These are phyloP conservation scores for Liparis tanakae DNA, from an alignment of 2,797 vertebrate species.

Conservation along the genomic window DNA sequence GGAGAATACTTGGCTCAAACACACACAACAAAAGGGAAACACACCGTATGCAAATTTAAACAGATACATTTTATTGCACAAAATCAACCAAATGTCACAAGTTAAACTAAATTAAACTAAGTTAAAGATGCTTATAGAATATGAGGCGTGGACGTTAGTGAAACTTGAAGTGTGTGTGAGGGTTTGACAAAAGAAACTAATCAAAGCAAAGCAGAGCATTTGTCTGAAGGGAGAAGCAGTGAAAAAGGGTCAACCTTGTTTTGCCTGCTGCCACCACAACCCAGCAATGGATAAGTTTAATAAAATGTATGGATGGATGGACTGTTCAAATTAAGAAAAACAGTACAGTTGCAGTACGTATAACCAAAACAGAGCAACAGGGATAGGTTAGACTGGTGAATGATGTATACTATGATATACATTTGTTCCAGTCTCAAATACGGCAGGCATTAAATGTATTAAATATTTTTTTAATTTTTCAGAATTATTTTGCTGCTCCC, in stretches of 20 bases:
- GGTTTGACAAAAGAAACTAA: not conserved
- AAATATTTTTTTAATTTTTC: not conserved
- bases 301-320: not conserved
- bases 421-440: not conserved
- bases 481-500: constrained; percentile 1
- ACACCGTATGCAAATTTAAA: not conserved
- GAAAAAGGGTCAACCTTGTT: not conserved
- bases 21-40: not conserved
- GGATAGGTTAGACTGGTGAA: not conserved
- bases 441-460: not conserved
- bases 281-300: not conserved
- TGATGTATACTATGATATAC: not conserved
- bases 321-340: not conserved
- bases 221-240: not conserved
- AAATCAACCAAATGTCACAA: not conserved
- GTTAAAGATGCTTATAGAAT: not conserved
- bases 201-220: not conserved
- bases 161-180: not conserved
- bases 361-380: not conserved
- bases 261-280: too few species aligned
- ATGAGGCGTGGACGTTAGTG: not conserved
- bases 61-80: not conserved
- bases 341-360: not conserved
- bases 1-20: not conserved
- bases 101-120: not conserved